Base-by-base conservation (phyloP, 2,888 invertebrate species). In the Tortricodes alternella region DNA sequence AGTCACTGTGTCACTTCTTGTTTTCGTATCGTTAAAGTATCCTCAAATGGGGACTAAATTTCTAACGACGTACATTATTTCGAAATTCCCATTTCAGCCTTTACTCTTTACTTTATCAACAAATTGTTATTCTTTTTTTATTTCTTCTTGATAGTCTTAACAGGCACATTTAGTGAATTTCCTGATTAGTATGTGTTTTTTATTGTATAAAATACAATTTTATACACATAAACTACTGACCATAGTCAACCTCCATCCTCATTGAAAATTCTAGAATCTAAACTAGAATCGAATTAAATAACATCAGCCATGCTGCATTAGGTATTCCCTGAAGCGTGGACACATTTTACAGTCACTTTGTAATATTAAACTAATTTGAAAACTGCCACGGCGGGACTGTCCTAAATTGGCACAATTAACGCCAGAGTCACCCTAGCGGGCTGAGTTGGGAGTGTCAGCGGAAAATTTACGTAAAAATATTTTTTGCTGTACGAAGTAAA, bases 331-430 rank as follows among this genome's bases (percentile, higher is more conserved):
- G 43, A 49, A 43, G 43, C 55, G 55, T 56, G 55, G 49, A 56
- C 55, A 49, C 55, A 37, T 56, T 56, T 56, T 37, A 43, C 55
- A 56, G 55, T 43, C 55, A 56, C 55, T 56, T 56, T 56, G 55
- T 43, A 35, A 52, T 52, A 52, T 46, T 48, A 43, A 58, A 53
- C 58, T 58, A 58, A 58, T 58, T 58, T 58, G 58, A 53, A 53
- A 58, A 48, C 48, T 53, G 52, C 41, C 39, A 24, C 35, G 48
- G 24, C 39, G 49, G 48, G 49, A 53, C 49, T 43, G 43, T 44
- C 55, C 55, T 7, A 56, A 56, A 56, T 56, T 56, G 49, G 49
- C 34, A 43, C 43, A 56, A 49, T 56, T 49, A 49, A 21, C 49
- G 39, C 29, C 43, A 35, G 35, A 24, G 50, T 34, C 53, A 58